Evolutionary conservation across 2,797 vertebrate species (phyloP).

Genomic region (Platyrinchus mystaceus): DNA sequence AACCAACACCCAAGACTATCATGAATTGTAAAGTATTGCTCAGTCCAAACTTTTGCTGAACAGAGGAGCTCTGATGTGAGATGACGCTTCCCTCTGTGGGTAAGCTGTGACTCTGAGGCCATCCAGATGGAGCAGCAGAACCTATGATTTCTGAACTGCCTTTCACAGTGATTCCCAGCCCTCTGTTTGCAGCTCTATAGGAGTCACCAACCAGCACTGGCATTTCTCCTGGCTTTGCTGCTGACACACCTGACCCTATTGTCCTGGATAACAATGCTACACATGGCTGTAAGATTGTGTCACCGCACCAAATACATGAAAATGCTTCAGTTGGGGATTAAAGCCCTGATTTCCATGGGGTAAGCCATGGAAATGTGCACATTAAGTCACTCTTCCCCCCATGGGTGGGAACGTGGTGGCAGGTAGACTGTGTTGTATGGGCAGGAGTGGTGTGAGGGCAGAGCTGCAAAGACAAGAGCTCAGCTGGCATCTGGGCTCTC

Average conservation of each 20-base stretch:
- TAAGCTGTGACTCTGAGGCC: not conserved
- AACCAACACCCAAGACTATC: not conserved
- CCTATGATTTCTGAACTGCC: not conserved
- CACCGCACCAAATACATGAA: not conserved
- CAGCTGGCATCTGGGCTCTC: not conserved
- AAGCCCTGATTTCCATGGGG: not conserved
- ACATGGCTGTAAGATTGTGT: not conserved
- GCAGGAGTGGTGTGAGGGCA: not conserved
- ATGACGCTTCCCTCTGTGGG: not conserved
- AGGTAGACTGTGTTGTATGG: rapidly evolving
- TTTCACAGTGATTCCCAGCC: not conserved
- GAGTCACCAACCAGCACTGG: not conserved
- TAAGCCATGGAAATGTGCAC: not conserved
- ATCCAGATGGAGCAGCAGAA: not conserved
- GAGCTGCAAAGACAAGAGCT: not conserved
- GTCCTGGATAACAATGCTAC: not conserved
- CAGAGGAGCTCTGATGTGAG: not conserved
- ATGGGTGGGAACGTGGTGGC: not conserved
- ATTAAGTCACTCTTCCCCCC: not conserved
- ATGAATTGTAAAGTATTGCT: not conserved
- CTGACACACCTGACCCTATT: not conserved
- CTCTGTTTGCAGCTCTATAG: not conserved
- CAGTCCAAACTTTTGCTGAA: not conserved
- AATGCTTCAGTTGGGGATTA: not conserved
- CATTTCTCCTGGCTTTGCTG: not conserved